Evolutionary conservation across 2,888 invertebrate genomes (phyloP).

Genomic region (Boloria euphrosyne): DNA sequence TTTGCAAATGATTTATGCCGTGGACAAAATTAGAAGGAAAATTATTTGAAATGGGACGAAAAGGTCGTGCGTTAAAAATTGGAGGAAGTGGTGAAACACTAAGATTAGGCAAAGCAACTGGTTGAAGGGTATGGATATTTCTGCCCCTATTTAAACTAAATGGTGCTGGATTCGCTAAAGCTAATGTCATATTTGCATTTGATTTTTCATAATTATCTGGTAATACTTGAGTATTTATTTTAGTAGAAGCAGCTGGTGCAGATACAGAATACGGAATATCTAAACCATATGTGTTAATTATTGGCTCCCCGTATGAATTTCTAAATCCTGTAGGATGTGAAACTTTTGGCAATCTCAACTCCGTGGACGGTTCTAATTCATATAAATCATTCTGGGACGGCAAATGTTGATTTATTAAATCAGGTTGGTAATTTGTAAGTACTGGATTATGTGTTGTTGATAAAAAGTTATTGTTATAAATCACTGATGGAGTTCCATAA

Average conservation of each 20-base stretch:
- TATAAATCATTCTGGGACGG: slow-evolving; percentile 55
- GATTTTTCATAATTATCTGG: slow-evolving; percentile 52
- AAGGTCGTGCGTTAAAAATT: slow-evolving; percentile 84
- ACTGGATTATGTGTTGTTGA: slow-evolving; percentile 52
- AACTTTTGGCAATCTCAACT: slow-evolving; percentile 66
- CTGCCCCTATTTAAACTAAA: slow-evolving; percentile 71
- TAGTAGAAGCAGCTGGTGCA: slow-evolving; percentile 69
- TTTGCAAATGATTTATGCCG: slow-evolving; percentile 61
- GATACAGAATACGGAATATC: slow-evolving; percentile 66
- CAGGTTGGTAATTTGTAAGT: slow-evolving; percentile 53
- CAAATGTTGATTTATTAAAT: slow-evolving; percentile 55
- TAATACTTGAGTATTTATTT: slow-evolving; percentile 68
- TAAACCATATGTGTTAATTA: slow-evolving; percentile 58
- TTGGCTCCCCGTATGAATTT: slow-evolving; percentile 75
- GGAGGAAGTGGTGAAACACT: slow-evolving; percentile 84
- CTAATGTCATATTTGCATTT: slow-evolving; percentile 60
- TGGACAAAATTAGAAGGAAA: slow-evolving; percentile 55
- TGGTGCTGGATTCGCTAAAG: slow-evolving; percentile 71
- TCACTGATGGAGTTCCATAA: slow-evolving; percentile 47
- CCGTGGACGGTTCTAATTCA: slow-evolving; percentile 50
- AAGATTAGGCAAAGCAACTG: slow-evolving; percentile 85
- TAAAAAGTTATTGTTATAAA: slow-evolving; percentile 47
- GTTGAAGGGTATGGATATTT: slow-evolving; percentile 77
- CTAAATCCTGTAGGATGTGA: slow-evolving; percentile 63
- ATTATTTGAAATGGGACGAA: slow-evolving; percentile 60